Base-by-base conservation (phyloP, 2,113 vertebrate species). In the Falco punctatus region DNA sequence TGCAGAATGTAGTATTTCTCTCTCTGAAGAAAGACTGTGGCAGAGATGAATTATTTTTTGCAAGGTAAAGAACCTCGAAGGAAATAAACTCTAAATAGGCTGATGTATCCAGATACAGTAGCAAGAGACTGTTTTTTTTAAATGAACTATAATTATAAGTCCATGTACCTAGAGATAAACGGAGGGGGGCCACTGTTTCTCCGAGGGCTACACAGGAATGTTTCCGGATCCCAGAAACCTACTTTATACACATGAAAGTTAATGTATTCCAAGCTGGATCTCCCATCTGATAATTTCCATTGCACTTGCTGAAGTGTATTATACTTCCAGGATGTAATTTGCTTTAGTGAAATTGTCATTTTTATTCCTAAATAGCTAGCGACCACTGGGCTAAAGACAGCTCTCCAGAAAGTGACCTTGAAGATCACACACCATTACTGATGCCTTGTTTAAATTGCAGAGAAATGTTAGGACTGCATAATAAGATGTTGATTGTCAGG, bases 351-450 rank as follows among this genome's bases (percentile, higher is more conserved):
- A 95, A 93, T 87, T 82, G 82, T 92, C 67, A 51, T 96, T 97
- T 97, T 95, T 92, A 89, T 94, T 90, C 87, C 80, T 91, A 95
- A 95, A 70, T 78, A 81, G 73, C 79, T 70, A 55, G 33, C 38
- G 28, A 88, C 66, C 64, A 52, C 48, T 11, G 65, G 61, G 88
- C 93, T 90, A 90, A 96, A 93, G 85, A 67, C 77, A 90, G 61
- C 66, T 80, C 66, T 93, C 59, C 75, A 69, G 75, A 54, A 94
- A 95, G 66, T 87, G 92, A 96, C 97, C 93, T 97, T 96, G 96
- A 82, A 77, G 91, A 94, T 90, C 82, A 69, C 84, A 54, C 44
- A 42, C 57, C 91, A 73, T 89, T 81, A 89, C 79, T 0, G 0
- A 77, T 2, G 82, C 74, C 71, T 69, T 89, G 91, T 96, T 97